These are phyloP conservation scores for Saxicola maurus DNA, from an alignment of 2,797 vertebrate species.

Conservation along the genomic window DNA sequence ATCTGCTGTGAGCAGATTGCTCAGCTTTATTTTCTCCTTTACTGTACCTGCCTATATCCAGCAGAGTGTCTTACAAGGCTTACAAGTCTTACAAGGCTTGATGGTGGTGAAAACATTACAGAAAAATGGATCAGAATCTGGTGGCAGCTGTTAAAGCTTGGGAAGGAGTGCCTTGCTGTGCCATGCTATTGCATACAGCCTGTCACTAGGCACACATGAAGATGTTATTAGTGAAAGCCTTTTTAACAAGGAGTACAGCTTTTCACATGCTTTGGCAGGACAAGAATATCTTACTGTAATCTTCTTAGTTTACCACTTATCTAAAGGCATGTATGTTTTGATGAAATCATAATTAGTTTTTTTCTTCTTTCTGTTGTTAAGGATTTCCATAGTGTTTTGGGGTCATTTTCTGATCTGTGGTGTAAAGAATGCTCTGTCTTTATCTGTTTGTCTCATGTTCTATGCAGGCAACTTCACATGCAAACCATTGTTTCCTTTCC, in stretches of 20 bases:
- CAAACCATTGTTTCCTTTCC: neutral
- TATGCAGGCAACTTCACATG: accelerated
- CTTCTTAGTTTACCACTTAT: neutral
- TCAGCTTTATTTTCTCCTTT: neutral
- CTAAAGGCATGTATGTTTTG: neutral
- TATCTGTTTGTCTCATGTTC: neutral
- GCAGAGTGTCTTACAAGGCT: too few relatives aligned
- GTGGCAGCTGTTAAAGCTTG: neutral
- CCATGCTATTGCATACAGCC: neutral
- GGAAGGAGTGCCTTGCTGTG: neutral
- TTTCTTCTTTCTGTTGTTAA: neutral
- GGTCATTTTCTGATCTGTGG: neutral
- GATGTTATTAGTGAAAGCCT: neutral
- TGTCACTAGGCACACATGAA: neutral
- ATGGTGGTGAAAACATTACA: neutral
- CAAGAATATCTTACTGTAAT: neutral
- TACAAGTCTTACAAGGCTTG: neutral
- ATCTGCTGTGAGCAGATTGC: neutral
- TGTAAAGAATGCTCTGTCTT: neutral
- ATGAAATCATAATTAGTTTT: neutral
- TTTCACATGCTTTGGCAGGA: neutral
- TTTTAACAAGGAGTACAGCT: neutral
- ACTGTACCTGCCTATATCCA: neutral
- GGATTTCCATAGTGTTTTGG: neutral
- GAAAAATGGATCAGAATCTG: neutral